Percentiles rank a stretch among this genome's conserved stretches.
phyloP scores from a whole-genome alignment of 2,113 vertebrate species.

The Dascyllus trimaculatus region DNA sequence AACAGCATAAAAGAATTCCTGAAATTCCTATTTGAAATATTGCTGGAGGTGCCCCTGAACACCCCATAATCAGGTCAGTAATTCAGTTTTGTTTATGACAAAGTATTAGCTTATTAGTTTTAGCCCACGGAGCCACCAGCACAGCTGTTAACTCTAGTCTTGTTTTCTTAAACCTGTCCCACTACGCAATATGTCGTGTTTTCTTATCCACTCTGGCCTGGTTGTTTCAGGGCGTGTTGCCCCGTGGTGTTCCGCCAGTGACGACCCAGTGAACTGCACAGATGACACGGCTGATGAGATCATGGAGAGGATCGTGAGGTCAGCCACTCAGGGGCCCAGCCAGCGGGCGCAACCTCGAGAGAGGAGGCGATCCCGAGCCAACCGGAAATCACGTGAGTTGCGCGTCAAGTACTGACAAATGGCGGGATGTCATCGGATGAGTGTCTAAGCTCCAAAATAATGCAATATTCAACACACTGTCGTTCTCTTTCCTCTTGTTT shows the following conservation, averaged over 20 bases:
- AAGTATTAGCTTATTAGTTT: too few relatives aligned
- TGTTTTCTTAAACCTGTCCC: too few relatives aligned
- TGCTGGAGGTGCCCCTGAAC: too few relatives aligned
- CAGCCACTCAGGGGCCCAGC: constrained; percentile 95
- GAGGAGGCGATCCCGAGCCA: constrained; percentile 93
- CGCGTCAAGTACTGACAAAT: not conserved
- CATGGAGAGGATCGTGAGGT: constrained; percentile 98
- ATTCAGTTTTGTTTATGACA: too few relatives aligned
- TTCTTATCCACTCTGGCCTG: not conserved
- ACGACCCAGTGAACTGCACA: constrained; percentile 89
- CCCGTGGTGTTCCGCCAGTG: constrained; percentile 87
- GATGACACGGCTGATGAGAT: constrained; percentile 97
- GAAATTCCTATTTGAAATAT: too few relatives aligned
- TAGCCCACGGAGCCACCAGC: too few relatives aligned
- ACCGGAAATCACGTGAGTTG: constrained; percentile 95
- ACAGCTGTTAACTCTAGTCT: too few relatives aligned
- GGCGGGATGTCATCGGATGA: not conserved
- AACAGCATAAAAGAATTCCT: too few relatives aligned
- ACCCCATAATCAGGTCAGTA: too few relatives aligned
- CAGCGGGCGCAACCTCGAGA: constrained; percentile 92
- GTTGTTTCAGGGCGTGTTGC: constrained; percentile 84
- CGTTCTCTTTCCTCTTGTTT: not conserved
- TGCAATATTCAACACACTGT: too few relatives aligned
- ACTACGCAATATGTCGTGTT: not conserved
- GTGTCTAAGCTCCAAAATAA: too few relatives aligned